Percentiles rank a stretch among this genome's conserved stretches.
These are phyloP conservation scores for Drosophila kanekoi DNA, from an alignment of 2,888 invertebrate genomes.

Conservation along the genomic window DNA sequence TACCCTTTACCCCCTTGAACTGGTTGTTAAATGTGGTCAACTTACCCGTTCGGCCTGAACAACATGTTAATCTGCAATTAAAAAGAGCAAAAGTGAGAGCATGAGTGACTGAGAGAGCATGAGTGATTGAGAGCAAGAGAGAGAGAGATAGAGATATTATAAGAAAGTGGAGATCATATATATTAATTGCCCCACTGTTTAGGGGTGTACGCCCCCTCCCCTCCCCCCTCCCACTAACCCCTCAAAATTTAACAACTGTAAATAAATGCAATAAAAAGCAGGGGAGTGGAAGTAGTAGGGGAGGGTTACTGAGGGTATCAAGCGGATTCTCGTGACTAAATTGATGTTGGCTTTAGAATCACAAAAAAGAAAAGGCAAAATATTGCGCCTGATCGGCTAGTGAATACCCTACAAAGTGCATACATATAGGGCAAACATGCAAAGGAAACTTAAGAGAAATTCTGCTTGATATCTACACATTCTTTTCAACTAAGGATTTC, in stretches of 20 bases:
- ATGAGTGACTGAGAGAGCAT: constrained; percentile 4
- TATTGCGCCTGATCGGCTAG: neutral
- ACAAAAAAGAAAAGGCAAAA: constrained; percentile 37
- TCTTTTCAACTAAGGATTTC: too few species aligned
- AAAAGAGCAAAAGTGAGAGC: constrained; percentile 8
- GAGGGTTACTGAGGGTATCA: constrained; percentile 20
- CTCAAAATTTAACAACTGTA: constrained; percentile 10
- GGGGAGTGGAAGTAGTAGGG: neutral
- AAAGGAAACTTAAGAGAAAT: too few species aligned
- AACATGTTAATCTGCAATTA: constrained; percentile 69
- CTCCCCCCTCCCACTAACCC: neutral
- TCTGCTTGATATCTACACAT: too few species aligned
- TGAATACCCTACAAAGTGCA: neutral
- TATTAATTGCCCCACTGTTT: too few species aligned
- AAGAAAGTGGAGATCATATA: constrained; percentile 27
- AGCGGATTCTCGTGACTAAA: constrained; percentile 52
- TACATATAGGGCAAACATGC: too few species aligned
- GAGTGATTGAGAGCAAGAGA: neutral
- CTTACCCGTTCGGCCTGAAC: constrained; percentile 55
- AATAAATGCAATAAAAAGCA: constrained; percentile 31
- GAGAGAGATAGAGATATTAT: constrained; percentile 9
- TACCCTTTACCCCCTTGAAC: neutral
- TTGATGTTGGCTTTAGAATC: constrained; percentile 71
- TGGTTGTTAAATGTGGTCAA: constrained; percentile 39
- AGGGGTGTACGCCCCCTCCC: neutral